Evolutionary conservation across 2,888 invertebrate genomes (phyloP).

Genomic region (Caenorhabditis angaria): DNA sequence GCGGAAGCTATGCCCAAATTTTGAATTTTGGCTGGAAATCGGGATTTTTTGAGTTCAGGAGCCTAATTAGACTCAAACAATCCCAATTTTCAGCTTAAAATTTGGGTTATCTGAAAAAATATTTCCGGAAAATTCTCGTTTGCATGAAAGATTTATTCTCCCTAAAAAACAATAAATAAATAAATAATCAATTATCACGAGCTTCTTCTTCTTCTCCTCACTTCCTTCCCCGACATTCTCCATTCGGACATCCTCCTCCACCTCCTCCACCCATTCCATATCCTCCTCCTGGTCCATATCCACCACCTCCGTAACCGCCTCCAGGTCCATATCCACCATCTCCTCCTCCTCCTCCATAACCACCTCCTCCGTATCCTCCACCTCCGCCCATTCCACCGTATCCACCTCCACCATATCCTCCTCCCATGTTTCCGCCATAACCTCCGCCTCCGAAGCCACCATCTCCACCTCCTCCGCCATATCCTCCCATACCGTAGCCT

Average conservation of each 20-base stretch:
- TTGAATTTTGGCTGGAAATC: no score
- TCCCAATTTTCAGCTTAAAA: no score
- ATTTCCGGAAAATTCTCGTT: no score
- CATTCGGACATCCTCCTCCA: conserved; percentile 45
- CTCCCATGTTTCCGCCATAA: conserved; percentile 19
- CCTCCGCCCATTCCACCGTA: conserved; percentile 19
- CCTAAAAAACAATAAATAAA: no score
- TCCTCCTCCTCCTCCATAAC: conserved; percentile 32
- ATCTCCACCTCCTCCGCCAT: conserved; percentile 25
- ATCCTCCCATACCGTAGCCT: conserved; percentile 41
- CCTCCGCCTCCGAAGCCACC: conserved; percentile 29
- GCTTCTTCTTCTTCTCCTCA: no score
- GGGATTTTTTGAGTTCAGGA: no score
- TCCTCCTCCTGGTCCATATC: conserved; percentile 25
- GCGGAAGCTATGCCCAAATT: no score
- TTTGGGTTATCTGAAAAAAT: no score
- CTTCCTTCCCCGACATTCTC: conserved; percentile 43
- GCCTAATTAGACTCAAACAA: no score
- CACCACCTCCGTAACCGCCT: conserved; percentile 21
- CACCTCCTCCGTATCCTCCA: conserved; percentile 28
- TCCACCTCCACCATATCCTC: conserved; percentile 24
- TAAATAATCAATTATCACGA: no score
- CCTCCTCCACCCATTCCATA: conserved; percentile 38
- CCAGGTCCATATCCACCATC: conserved; percentile 16
- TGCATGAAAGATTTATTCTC: no score